These are phyloP conservation scores for Neelides sp. DNA, from an alignment of 1,140 invertebrate species.

Conservation along the genomic window DNA sequence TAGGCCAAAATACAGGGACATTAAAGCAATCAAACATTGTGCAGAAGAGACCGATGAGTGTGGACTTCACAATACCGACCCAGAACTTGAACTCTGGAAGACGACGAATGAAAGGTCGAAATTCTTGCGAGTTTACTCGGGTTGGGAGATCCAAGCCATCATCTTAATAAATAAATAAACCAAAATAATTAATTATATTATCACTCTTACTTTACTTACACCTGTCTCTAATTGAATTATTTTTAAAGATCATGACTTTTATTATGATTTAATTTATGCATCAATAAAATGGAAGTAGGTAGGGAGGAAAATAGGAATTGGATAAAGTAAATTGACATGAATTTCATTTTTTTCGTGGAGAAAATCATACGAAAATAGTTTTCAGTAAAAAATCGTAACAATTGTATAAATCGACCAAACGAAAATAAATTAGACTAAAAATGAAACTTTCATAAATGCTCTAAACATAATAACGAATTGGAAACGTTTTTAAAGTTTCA, in stretches of 20 bases:
- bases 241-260: neutral
- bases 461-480: too few species aligned
- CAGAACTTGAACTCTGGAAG: slow-evolving; percentile 99
- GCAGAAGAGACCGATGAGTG: slow-evolving; percentile 76
- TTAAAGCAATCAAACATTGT: slow-evolving; percentile 98
- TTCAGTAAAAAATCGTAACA: too few species aligned
- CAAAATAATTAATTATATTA: neutral
- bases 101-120: slow-evolving; percentile 92
- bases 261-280: neutral
- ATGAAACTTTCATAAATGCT: neutral
- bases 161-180: slow-evolving; percentile 43
- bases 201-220: neutral
- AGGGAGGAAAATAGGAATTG: neutral
- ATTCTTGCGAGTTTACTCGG: slow-evolving; percentile 89
- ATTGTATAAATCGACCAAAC: too few species aligned
- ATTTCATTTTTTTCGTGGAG: too few species aligned
- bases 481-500: too few species aligned
- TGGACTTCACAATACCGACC: slow-evolving; percentile 92
- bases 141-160: slow-evolving; percentile 88
- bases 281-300: neutral
- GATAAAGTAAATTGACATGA: too few species aligned
- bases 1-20: slow-evolving; percentile 99
- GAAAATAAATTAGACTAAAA: neutral
- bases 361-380: too few species aligned
- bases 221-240: neutral